Conservation (phyloP, 1,140 invertebrate genomes). For the Aphelinus certus region DNA sequence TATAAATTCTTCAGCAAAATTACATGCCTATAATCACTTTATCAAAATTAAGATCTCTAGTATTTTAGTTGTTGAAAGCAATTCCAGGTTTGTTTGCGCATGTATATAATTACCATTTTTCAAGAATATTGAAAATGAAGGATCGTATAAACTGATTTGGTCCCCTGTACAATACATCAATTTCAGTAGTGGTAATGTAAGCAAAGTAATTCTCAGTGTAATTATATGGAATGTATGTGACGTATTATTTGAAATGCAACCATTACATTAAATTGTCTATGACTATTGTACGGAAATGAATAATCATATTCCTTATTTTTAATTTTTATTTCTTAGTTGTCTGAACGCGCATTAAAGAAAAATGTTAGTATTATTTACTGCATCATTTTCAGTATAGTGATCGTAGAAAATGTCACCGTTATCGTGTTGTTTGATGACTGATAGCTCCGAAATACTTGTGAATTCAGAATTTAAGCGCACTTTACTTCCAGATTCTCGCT, state of each 20-base stretch:
- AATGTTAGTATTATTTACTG: no score
- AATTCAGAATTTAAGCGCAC: constrained; percentile 20
- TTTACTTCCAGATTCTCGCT: constrained; percentile 13
- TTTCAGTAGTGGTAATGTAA: no score
- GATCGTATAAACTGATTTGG: constrained; percentile 29
- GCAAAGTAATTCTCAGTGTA: constrained; percentile 27
- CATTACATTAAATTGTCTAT: neutral
- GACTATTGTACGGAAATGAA: no score
- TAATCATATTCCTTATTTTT: no score
- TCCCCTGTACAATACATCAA: constrained; percentile 5
- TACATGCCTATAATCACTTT: no score
- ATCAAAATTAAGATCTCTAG: no score
- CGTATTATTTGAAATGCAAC: constrained; percentile 24
- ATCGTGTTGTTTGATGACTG: neutral
- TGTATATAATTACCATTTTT: neutral
- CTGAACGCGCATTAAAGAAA: no score
- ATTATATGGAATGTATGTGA: constrained; percentile 27
- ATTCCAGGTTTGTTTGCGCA: no score
- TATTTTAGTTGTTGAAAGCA: no score
- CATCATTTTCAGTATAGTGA: constrained; percentile 2
- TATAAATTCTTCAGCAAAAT: no score
- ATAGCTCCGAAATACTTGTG: constrained; percentile 10
- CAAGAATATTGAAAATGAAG: neutral
- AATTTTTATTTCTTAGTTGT: no score
- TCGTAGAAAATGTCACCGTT: constrained; percentile 18